These are phyloP conservation scores for Dipus sagitta DNA, from an alignment of 2,797 vertebrate genomes.

Conservation along the genomic window DNA sequence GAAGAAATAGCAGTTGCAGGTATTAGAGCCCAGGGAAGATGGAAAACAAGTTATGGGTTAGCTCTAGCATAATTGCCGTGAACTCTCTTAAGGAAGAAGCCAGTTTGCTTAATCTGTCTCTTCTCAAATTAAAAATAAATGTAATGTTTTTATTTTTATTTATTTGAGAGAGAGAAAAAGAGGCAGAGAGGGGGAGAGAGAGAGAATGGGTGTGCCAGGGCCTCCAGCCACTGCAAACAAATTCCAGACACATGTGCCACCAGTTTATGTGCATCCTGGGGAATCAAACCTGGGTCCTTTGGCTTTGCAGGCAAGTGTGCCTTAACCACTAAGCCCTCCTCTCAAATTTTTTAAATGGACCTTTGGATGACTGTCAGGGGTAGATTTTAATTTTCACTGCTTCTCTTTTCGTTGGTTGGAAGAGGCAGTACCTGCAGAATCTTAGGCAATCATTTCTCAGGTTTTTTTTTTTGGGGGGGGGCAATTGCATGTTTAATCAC, in stretches of 20 bases:
- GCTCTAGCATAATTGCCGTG: neutral
- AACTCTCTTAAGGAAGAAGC: neutral
- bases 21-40: neutral
- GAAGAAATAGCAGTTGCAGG: constrained; percentile 11
- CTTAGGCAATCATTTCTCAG: constrained; percentile 12
- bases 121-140: neutral
- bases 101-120: neutral
- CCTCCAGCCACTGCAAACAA: no score
- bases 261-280: no score
- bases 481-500: constrained; percentile 93
- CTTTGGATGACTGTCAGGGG: neutral
- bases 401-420: neutral
- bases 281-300: no score
- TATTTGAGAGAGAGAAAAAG: no score
- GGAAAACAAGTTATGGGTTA: neutral
- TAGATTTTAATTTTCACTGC: constrained; percentile 6
- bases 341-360: neutral
- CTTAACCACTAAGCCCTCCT: no score
- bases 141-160: no score
- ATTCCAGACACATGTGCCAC: no score
- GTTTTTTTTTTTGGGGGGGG: no score
- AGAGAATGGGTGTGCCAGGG: no score
- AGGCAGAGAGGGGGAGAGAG: no score
- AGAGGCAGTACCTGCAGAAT: neutral
- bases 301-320: no score